A percentile compares a stretch with the other conserved stretches of the same genome.
These are phyloP conservation scores for Polyommatus icarus DNA, from an alignment of 2,888 invertebrate genomes.

Conservation along the genomic window DNA sequence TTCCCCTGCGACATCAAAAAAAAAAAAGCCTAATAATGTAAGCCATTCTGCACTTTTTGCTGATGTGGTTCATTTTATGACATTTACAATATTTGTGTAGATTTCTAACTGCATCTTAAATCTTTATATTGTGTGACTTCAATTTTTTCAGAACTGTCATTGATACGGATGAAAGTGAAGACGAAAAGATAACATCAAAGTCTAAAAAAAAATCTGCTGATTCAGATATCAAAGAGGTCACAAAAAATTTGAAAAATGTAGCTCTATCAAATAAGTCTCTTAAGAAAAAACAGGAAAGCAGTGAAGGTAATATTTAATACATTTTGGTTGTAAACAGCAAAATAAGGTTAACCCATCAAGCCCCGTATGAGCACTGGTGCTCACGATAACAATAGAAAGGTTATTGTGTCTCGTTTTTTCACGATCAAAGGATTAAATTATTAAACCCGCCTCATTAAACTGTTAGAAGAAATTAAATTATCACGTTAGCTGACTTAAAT, in stretches of 20 bases:
- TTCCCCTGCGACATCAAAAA: no score
- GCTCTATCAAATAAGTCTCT: slow-evolving; percentile 78
- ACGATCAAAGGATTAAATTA: no score
- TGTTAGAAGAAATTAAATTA: no score
- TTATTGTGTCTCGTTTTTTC: no score
- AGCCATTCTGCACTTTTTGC: not conserved
- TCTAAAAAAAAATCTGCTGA: slow-evolving; percentile 73
- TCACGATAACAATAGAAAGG: no score
- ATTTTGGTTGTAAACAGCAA: slow-evolving; percentile 12
- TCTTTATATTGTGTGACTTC: not conserved
- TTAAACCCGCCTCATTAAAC: no score
- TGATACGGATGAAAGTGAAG: slow-evolving; percentile 73
- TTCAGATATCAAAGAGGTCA: slow-evolving; percentile 75
- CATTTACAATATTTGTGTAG: not conserved
- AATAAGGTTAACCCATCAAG: no score
- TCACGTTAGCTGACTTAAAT: no score
- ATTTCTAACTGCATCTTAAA: not conserved
- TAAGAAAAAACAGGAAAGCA: slow-evolving; percentile 67
- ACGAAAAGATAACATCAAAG: slow-evolving; percentile 72
- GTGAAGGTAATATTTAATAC: slow-evolving; percentile 67
- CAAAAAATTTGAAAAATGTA: slow-evolving; percentile 81
- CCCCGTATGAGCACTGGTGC: no score
- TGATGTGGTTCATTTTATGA: not conserved
- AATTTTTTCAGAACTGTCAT: slow-evolving; percentile 54
- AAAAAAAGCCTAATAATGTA: no score